A percentile compares a stretch with the other conserved stretches of the same genome.
phyloP scores from a whole-genome alignment of 2,888 invertebrate species.

The Camponotus fellah region DNA sequence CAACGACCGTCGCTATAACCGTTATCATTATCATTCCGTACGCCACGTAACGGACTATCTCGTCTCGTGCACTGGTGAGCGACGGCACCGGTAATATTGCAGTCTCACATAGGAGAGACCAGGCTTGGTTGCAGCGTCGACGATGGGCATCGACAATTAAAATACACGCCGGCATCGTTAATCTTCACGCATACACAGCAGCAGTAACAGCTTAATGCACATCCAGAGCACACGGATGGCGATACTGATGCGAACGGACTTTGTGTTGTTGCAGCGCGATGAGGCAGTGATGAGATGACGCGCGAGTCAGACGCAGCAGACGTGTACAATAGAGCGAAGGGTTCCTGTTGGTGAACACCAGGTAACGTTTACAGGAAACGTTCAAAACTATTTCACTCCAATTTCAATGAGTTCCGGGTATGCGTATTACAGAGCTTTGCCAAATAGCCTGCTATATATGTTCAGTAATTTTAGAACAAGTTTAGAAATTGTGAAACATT shows the following conservation, averaged over 20 bases:
- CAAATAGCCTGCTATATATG: neutral
- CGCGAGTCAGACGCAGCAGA: slow-evolving; percentile 25
- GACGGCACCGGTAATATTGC: slow-evolving; percentile 23
- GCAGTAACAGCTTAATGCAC: slow-evolving; percentile 30
- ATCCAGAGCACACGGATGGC: slow-evolving; percentile 21
- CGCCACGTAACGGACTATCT: slow-evolving; percentile 57
- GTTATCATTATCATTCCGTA: slow-evolving; percentile 74
- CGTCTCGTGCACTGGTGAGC: slow-evolving; percentile 13
- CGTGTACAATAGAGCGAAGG: neutral
- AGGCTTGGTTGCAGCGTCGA: slow-evolving; percentile 36
- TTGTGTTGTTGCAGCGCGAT: slow-evolving; percentile 22
- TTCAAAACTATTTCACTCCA: neutral
- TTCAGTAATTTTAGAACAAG: neutral
- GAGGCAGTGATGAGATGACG: slow-evolving; percentile 33
- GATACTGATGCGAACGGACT: slow-evolving; percentile 25
- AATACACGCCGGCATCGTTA: slow-evolving; percentile 71
- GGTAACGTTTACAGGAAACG: neutral
- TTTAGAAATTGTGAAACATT: slow-evolving; percentile 3
- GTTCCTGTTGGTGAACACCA: neutral
- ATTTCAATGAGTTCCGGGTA: neutral
- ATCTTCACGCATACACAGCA: slow-evolving; percentile 49
- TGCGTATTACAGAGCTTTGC: neutral
- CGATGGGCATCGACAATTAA: slow-evolving; percentile 69
- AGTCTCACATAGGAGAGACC: slow-evolving; percentile 1
- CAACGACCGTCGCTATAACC: slow-evolving; percentile 67